Conservation (phyloP, 2,113 vertebrate species). For the Anarrhichthys ocellatus region DNA sequence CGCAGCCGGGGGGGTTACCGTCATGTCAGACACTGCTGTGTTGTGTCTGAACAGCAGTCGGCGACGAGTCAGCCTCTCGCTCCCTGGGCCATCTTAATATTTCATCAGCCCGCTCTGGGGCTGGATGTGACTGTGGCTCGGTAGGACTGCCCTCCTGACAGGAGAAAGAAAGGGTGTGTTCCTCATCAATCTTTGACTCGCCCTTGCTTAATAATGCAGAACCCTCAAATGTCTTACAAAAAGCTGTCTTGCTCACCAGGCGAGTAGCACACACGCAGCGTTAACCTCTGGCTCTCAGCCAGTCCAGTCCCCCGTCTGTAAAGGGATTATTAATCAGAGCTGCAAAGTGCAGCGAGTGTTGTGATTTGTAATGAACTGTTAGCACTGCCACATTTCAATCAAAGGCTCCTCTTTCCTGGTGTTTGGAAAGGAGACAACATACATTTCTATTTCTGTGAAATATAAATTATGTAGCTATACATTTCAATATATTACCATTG, state of each 20-base stretch:
- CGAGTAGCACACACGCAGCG: slow-evolving; percentile 9
- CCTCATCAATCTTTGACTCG: slow-evolving; percentile 74
- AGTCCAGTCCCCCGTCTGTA: slow-evolving; percentile 26
- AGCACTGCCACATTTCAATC: background rate
- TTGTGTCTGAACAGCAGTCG: slow-evolving; percentile 53
- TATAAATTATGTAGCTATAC: background rate
- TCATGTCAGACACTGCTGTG: slow-evolving; percentile 27
- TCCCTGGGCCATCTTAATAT: slow-evolving; percentile 53
- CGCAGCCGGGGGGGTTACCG: background rate
- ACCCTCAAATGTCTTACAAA: slow-evolving; percentile 67
- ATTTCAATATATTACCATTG: background rate
- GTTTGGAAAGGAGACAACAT: background rate
- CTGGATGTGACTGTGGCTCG: slow-evolving; percentile 32
- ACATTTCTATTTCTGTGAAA: background rate
- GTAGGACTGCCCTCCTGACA: slow-evolving; percentile 17
- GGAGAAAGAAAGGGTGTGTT: slow-evolving; percentile 45
- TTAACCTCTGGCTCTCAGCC: slow-evolving; percentile 48
- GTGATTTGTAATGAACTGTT: slow-evolving; percentile 31
- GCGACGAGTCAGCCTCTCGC: background rate
- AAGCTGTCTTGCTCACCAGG: slow-evolving; percentile 39
- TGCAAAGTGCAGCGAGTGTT: slow-evolving; percentile 28
- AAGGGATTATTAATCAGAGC: slow-evolving; percentile 28
- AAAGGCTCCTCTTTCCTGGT: background rate
- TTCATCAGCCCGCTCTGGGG: slow-evolving; percentile 54
- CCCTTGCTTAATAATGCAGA: slow-evolving; percentile 69